A percentile compares a stretch with the other conserved stretches of the same genome.
Conservation (phyloP, 2,797 vertebrate genomes). For the Pseudochirops cupreus region DNA sequence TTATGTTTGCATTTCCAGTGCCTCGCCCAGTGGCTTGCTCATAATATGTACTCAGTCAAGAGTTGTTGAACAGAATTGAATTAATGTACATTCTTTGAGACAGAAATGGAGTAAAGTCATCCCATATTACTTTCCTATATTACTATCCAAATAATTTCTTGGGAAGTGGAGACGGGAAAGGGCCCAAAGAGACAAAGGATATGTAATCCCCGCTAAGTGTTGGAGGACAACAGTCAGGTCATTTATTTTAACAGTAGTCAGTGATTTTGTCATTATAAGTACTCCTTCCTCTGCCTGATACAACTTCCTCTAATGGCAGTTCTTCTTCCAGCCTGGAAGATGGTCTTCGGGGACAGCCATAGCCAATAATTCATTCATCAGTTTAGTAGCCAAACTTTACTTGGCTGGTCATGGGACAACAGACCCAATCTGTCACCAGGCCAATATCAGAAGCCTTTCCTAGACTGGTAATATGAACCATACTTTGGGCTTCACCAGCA, state of each 20-base stretch:
- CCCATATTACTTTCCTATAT: constrained; percentile 5
- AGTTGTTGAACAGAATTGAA: neutral
- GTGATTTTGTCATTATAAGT: neutral
- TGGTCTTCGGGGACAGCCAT: neutral
- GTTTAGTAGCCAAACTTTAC: neutral
- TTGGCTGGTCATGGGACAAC: neutral
- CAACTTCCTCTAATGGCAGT: neutral
- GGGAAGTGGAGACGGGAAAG: constrained; percentile 30
- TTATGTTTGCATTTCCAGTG: neutral
- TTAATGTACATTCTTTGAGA: constrained; percentile 26
- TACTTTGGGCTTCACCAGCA: neutral
- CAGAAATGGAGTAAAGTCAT: constrained; percentile 8
- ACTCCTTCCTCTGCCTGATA: neutral
- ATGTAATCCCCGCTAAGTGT: neutral
- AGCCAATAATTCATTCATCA: neutral
- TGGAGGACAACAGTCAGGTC: neutral
- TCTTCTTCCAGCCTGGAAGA: neutral
- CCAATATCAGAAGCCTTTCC: neutral
- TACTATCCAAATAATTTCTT: constrained; percentile 51
- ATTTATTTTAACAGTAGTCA: neutral
- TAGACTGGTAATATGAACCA: neutral
- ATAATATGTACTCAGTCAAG: neutral
- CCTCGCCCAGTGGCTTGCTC: neutral
- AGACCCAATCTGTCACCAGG: neutral
- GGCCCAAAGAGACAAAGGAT: constrained; percentile 1